Percentiles rank a stretch among this genome's conserved stretches.
phyloP scores from a whole-genome alignment of 2,113 vertebrate genomes.

The Salvelinus sp. region DNA sequence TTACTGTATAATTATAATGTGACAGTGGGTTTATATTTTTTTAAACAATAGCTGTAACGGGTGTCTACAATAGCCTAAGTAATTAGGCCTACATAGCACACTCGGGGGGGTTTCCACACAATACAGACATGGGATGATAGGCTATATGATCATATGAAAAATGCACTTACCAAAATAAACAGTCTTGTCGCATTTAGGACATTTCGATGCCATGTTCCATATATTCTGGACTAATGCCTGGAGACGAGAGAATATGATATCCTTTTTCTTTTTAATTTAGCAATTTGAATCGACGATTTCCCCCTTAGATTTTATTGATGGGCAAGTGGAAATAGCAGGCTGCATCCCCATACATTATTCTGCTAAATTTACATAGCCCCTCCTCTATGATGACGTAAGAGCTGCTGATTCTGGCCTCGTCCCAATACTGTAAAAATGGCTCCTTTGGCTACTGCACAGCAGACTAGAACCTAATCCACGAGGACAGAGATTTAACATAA shows the following conservation, averaged over 20 bases:
- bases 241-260: background rate
- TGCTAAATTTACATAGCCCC: conserved; percentile 20
- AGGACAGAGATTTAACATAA: too few species aligned
- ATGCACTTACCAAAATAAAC: conserved; percentile 71
- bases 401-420: too few species aligned
- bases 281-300: background rate
- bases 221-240: background rate
- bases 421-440: too few species aligned
- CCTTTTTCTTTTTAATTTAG: background rate
- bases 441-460: too few species aligned
- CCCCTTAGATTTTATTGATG: conserved; percentile 19
- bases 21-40: too few species aligned
- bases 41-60: too few species aligned
- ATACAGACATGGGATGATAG: background rate
- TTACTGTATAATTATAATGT: too few species aligned
- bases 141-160: background rate
- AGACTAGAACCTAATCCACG: too few species aligned
- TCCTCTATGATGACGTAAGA: conserved; percentile 29
- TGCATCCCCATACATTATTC: conserved; percentile 9
- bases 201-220: conserved; percentile 69
- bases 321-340: conserved; percentile 21
- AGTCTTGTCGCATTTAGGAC: conserved; percentile 72
- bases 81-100: too few species aligned
- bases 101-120: too few species aligned
- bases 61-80: too few species aligned